Conservation (phyloP, 1,140 invertebrate species). For the Bombus confusus region DNA sequence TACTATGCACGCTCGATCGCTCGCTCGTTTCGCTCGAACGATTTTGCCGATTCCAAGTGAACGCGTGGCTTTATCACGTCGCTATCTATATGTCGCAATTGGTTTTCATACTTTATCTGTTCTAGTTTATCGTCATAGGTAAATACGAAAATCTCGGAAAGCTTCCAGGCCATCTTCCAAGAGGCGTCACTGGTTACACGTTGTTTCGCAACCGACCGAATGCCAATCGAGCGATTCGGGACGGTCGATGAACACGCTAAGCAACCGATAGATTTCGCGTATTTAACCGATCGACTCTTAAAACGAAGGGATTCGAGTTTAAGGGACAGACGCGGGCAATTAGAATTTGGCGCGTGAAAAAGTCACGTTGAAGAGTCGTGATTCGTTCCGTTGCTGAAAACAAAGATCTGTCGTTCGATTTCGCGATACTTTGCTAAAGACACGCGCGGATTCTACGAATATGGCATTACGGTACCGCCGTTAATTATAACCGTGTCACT, state of each 20-base stretch:
- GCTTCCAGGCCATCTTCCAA: neutral
- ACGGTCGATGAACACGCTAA: neutral
- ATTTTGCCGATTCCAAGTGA: neutral
- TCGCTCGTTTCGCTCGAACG: neutral
- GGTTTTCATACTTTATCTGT: neutral
- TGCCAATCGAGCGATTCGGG: neutral
- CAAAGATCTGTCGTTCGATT: neutral
- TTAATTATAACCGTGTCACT: slow-evolving; percentile 22
- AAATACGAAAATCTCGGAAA: neutral
- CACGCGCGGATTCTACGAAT: neutral
- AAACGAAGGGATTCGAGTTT: neutral
- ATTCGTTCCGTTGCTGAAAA: neutral
- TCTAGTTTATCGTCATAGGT: neutral
- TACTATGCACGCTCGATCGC: neutral
- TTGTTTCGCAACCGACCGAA: neutral
- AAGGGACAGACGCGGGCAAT: too few relatives aligned
- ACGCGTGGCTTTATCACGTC: neutral
- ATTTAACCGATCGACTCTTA: neutral
- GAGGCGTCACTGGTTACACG: neutral
- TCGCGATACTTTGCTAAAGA: neutral
- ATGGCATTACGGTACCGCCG: slow-evolving; percentile 7
- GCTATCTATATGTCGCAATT: neutral
- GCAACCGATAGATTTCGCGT: neutral
- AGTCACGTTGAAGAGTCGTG: too few relatives aligned
- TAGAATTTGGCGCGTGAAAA: too few relatives aligned